Base-by-base conservation (phyloP, 2,113 vertebrate genomes). In the Ptilonorhynchus violaceus region DNA sequence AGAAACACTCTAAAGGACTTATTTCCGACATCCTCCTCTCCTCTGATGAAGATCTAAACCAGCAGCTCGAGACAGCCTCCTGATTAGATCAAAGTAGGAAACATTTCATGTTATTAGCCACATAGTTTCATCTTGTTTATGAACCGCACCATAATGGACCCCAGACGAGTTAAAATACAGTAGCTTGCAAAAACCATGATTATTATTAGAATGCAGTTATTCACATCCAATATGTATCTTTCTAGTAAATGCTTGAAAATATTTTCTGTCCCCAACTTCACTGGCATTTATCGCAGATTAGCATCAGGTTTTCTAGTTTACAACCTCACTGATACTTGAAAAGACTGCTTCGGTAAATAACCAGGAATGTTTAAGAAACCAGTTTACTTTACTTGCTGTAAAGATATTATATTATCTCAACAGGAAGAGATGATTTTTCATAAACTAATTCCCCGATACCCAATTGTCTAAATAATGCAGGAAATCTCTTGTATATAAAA, bases 81-180 rank as follows among this genome's bases (percentile, higher is more conserved):
- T 97, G 98, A 98, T 98, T 98, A 97, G 92, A 98, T 98, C 95
- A 97, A 94, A 93, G 94, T 79, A 96, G 83, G 92, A 97, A 98
- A 94, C 83, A 94, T 95, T 95, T 96, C 83, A 94, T 80, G 73
- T 93, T 96, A 98, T 97, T 98, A 97, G 95, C 90, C 93, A 92
- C 96, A 97, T 77, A 97, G 96, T 94, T 98, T 92, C 83, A 62
- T 95, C 95, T 93, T 97, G 79, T 97, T 97, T 97, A 97, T 76
- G 76, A 97, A 95, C 92, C 62, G 0, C 95, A 94, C 37, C 86
- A 85, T 96, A 98, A 98, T 97, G 92, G 95, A 97, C 75, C 77
- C 96, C 96, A 98, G 97, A 96, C 73, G 62, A 97, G 83, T 72
- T 77, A 85, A 94, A 96, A 89, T 79, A 96, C 85, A 95, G 89